Percentiles rank a stretch among this genome's conserved stretches.
These are phyloP conservation scores for Automeris io DNA, from an alignment of 2,888 invertebrate genomes.

Conservation along the genomic window DNA sequence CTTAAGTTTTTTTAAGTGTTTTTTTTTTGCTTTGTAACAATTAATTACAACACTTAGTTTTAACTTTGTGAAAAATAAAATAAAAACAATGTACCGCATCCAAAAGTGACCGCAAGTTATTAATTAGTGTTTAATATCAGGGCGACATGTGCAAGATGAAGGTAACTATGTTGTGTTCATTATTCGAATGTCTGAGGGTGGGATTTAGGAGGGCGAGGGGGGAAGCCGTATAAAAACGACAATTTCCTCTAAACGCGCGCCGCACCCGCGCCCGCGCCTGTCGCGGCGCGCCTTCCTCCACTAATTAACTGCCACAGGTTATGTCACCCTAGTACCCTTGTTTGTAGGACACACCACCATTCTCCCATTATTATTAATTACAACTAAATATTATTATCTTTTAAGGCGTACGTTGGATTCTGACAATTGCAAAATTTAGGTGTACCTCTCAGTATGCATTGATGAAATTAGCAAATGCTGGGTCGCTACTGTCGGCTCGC, in stretches of 20 bases:
- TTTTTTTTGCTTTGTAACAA: no score
- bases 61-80: no score
- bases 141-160: conserved; percentile 66
- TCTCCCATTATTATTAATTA: neutral
- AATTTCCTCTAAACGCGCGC: conserved; percentile 71
- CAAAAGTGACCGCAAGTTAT: conserved; percentile 48
- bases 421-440: no score
- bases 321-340: conserved; percentile 73
- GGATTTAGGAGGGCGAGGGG: conserved; percentile 37
- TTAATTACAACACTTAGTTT: no score
- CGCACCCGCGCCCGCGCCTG: conserved; percentile 72
- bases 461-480: no score
- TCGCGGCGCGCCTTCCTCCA: conserved; percentile 65
- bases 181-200: conserved; percentile 54
- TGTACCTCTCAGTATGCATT: no score
- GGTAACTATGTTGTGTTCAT: conserved; percentile 69
- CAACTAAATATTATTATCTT: conserved; percentile 9
- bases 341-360: conserved; percentile 19
- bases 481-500: no score
- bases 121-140: conserved; percentile 66
- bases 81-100: no score
- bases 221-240: conserved; percentile 75
- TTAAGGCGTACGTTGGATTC: conserved; percentile 6
- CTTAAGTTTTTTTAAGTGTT: no score
- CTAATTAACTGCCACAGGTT: conserved; percentile 75